phyloP scores from a whole-genome alignment of 2,797 vertebrate species.

The Hydrolagus colliei region DNA sequence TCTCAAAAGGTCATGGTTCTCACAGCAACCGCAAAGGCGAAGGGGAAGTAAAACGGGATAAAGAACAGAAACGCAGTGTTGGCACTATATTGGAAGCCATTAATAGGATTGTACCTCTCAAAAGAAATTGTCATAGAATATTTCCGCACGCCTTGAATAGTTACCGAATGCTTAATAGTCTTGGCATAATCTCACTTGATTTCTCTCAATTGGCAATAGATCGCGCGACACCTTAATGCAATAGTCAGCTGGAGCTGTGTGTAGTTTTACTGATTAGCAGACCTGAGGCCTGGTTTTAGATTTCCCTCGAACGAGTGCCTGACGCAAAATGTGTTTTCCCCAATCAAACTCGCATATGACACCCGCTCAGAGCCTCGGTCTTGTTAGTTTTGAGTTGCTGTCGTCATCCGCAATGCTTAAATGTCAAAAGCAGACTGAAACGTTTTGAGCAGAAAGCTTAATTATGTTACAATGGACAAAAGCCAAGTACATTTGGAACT shows the following conservation, averaged over 20 bases:
- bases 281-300: background rate
- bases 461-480: slow-evolving; percentile 15
- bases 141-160: too few relatives aligned
- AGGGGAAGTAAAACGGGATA: background rate
- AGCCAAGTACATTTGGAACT: slow-evolving; percentile 16
- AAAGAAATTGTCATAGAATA: too few relatives aligned
- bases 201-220: too few relatives aligned
- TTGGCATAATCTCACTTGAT: too few relatives aligned
- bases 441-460: background rate
- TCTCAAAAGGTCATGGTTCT: background rate
- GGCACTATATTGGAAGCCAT: background rate
- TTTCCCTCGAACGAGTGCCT: background rate
- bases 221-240: too few relatives aligned
- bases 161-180: too few relatives aligned
- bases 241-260: too few relatives aligned
- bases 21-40: background rate
- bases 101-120: too few relatives aligned
- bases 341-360: background rate
- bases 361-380: background rate
- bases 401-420: background rate
- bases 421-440: slow-evolving; percentile 8
- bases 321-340: background rate
- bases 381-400: background rate
- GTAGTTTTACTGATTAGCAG: too few relatives aligned
- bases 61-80: background rate